phyloP scores from a whole-genome alignment of 2,113 vertebrate genomes.

The Pleuronectes platessa region DNA sequence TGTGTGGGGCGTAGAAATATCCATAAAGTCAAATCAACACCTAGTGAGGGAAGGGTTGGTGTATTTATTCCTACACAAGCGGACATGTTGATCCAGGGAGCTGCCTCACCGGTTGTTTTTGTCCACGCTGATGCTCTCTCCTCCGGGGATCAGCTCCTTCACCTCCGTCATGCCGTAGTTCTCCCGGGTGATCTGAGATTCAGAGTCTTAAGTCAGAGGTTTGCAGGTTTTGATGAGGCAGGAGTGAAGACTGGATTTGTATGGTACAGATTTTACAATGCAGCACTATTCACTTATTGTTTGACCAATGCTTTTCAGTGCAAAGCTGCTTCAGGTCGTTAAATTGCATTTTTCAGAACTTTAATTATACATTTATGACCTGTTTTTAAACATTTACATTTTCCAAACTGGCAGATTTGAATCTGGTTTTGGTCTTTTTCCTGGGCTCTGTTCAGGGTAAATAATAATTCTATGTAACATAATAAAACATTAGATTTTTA shows the following conservation, averaged over 20 bases:
- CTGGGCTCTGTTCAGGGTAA: no score
- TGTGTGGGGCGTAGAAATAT: not conserved
- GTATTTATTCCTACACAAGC: no score
- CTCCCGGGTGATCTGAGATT: constrained; percentile 91
- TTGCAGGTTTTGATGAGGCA: not conserved
- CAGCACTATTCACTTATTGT: not conserved
- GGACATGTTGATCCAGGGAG: not conserved
- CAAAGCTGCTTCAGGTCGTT: not conserved
- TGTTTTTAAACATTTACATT: not conserved
- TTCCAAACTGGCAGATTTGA: no score
- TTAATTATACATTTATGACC: not conserved
- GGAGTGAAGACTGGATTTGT: not conserved
- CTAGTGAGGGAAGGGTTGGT: no score
- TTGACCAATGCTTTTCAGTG: not conserved
- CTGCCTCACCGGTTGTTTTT: constrained; percentile 88
- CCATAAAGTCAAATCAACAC: not conserved
- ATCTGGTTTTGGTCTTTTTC: no score
- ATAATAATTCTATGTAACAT: no score
- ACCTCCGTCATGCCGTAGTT: constrained; percentile 93
- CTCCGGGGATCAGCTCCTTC: constrained; percentile 91
- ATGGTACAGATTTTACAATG: not conserved
- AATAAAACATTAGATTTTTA: no score
- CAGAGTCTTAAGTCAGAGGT: not conserved
- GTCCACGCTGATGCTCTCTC: constrained; percentile 88
- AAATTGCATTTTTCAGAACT: not conserved